Evolutionary conservation across 1,140 invertebrate species (phyloP).

Genomic region (Anagrus nilaparvatae): DNA sequence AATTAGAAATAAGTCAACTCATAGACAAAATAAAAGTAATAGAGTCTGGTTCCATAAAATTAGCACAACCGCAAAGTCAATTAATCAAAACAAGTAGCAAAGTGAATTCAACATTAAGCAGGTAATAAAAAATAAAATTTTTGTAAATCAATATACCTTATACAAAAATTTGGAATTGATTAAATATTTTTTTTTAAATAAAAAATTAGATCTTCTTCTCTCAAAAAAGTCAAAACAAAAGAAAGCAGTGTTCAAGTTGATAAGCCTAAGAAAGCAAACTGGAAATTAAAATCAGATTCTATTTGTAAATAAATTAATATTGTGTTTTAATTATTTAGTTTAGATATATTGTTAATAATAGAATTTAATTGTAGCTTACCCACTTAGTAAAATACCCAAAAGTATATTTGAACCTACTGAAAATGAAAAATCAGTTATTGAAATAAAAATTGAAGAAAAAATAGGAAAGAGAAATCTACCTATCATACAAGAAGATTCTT

Average conservation of each 20-base stretch:
- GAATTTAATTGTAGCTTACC: conserved; percentile 24
- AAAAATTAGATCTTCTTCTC: background rate
- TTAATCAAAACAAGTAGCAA: conserved; percentile 4
- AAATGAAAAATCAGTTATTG: conserved; percentile 33
- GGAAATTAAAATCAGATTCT: conserved; percentile 12
- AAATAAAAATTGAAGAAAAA: conserved; percentile 31
- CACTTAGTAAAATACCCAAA: conserved; percentile 28
- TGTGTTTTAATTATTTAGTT: background rate
- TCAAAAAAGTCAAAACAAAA: conserved; percentile 15
- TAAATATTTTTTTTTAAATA: background rate
- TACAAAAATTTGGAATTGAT: background rate
- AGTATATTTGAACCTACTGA: conserved; percentile 26
- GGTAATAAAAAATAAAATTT: too few species aligned
- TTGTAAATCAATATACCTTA: too few species aligned
- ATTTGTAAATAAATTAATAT: conserved; percentile 12
- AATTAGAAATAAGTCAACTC: conserved; percentile 23
- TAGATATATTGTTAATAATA: background rate
- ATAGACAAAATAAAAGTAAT: conserved; percentile 29
- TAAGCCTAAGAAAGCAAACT: conserved; percentile 9
- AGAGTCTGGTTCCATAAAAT: conserved; percentile 25
- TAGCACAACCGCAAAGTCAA: conserved; percentile 23
- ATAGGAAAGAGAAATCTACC: conserved; percentile 34
- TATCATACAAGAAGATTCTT: conserved; percentile 33
- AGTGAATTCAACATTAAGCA: conserved; percentile 12
- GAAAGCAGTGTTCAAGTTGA: conserved; percentile 20